Evolutionary conservation across 2,113 vertebrate species (phyloP), one percentile per base, ranked within the genome.

Genomic region (Plotosus lineatus): DNA sequence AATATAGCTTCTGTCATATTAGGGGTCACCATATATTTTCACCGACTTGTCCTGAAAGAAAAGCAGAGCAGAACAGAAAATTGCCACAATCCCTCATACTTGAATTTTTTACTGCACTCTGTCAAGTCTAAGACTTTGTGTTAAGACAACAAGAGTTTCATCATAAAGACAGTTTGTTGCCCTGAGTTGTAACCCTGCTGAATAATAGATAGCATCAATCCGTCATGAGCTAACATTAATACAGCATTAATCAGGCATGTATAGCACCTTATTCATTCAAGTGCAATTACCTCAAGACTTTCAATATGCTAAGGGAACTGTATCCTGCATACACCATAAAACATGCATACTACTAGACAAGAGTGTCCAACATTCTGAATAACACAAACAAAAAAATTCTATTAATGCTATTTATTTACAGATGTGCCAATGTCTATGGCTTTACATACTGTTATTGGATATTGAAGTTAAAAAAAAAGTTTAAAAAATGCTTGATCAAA

Each of bases 121-220:
- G 33, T 73, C 46, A 73, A 73, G 46, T 46, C 48, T 50, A 11
- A 68, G 23, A 33, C 36, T 33, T 36, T 51, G 46, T 23, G 31
- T 8, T 50, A 33, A 28, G 44, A 50, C 31, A 72, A 72, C 46
- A 72, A 72, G 28, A 73, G 28, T 31, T 73, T 36, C 69, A 51
- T 73, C 46, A 73, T 73, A 51, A 21, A 73, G 69, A 71, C 68
- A 31, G 44, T 48, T 31, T 71, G 42, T 48, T 71, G 68, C 44
- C 42, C 44, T 48, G 7, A 36, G 19, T 73, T 73, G 28, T 33
- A 73, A 51, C 48, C 31, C 69, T 10, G 28, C 28, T 36, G 4
- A 73, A 71, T 71, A 71, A 71, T 19, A 21, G 68, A 36, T 28
- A 33, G 28, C 31, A 73, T 33, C 50, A 51, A 73, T 51, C 26